These are phyloP conservation scores for Bombus vancouverensis DNA, from an alignment of 1,140 invertebrate species.

Conservation along the genomic window DNA sequence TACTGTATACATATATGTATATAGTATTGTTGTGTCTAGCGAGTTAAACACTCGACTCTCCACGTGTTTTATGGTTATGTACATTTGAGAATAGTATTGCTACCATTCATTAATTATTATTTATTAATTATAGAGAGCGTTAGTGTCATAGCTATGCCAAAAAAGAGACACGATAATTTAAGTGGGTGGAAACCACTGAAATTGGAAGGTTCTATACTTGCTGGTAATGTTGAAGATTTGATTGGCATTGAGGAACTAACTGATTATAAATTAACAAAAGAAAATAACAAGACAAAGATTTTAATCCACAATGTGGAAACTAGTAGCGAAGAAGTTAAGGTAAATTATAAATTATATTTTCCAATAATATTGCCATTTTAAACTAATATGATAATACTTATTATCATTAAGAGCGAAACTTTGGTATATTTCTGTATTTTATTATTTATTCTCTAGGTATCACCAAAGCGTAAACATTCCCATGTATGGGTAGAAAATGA, in stretches of 20 bases:
- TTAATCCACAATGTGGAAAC: slow-evolving; percentile 36
- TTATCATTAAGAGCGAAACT: background rate
- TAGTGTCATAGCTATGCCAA: slow-evolving; percentile 45
- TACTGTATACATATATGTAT: too few species aligned
- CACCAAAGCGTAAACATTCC: slow-evolving; percentile 27
- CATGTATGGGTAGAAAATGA: slow-evolving; percentile 2
- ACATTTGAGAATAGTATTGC: background rate
- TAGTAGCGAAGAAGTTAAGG: slow-evolving; percentile 33
- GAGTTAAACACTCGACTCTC: too few species aligned
- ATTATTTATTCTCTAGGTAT: slow-evolving; percentile 38
- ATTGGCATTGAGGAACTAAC: slow-evolving; percentile 86
- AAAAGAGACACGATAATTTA: slow-evolving; percentile 25
- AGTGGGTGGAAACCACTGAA: slow-evolving; percentile 83
- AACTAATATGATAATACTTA: background rate
- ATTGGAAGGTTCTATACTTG: slow-evolving; percentile 82
- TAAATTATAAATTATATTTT: slow-evolving; percentile 21
- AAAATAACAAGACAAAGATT: slow-evolving; percentile 73
- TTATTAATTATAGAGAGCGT: background rate
- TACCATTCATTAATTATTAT: background rate
- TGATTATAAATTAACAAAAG: slow-evolving; percentile 83
- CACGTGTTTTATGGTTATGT: slow-evolving; percentile 20
- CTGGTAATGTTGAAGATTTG: slow-evolving; percentile 82
- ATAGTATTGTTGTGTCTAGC: too few species aligned
- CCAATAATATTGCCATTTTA: background rate
- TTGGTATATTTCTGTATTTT: background rate